Base-by-base conservation (phyloP, 1,140 invertebrate genomes). In the Mylabris phalerata region DNA sequence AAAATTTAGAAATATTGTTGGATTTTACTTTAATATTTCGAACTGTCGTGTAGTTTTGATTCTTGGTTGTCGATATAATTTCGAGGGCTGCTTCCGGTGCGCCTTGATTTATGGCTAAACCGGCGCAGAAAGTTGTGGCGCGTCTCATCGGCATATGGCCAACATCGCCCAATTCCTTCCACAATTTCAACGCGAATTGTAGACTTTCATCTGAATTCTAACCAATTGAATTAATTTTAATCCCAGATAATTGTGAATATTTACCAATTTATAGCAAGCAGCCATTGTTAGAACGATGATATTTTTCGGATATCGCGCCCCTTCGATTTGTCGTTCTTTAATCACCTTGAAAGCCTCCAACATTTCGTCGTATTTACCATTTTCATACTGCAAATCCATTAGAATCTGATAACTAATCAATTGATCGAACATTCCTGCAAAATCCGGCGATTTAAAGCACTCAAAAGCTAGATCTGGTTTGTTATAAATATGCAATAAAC, bases 201-300 rank as follows among this genome's bases (percentile, higher is more conserved):
- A 84, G 79, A 68, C 84, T 81, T 66, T 89, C 82, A 60, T 75
- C 65, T 48, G 85, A 84, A 71, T 90, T 89, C 88, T 90, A 69
- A 47, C 80, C 80, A 59, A 59, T 47, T 51, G 25, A 42, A 10
- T 42, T 11, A 42, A 32, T 6, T n/a, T 32, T 48, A 10, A 47
- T 9, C 32, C 7, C 5, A 48, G n/a, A 27, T 26, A 11, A 9
- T 13, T 6, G 9, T 4, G 13, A 19, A 47, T 47, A 13, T 39
- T 50, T 77, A 90, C 89, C 75, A 88, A 70, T 81, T 89, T 89
- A 67, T 88, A 89, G 71, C 84, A 90, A 24, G 86, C 79, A 49
- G 82, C 88, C 47, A 86, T 67, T 25, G 80, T 75, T 24, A 92
- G 67, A 25, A 85, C 77, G 4, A 87, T 69, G 42, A 78, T 73